These are phyloP conservation scores for Bergia sp. DNA, from an alignment of 92 coral and sea anemone species.

Conservation along the genomic window DNA sequence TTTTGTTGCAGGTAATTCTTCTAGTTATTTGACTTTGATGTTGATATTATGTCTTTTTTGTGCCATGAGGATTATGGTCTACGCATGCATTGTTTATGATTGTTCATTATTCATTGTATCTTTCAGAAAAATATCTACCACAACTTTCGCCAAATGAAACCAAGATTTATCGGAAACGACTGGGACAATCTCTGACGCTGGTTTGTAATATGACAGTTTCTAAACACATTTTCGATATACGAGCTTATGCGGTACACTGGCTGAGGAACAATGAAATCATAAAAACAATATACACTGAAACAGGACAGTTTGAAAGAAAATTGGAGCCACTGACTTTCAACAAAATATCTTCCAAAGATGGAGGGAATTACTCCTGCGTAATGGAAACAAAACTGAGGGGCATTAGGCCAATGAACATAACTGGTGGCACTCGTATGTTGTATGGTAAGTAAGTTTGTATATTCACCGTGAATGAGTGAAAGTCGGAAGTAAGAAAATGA, in stretches of 20 bases:
- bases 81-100: no score
- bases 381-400: constrained; percentile 20
- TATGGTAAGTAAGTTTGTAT: neutral
- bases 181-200: neutral
- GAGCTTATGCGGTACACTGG: constrained; percentile 4
- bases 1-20: no score
- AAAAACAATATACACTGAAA: neutral
- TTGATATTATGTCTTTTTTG: no score
- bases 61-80: no score
- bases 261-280: neutral
- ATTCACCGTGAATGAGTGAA: neutral
- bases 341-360: constrained; percentile 18
- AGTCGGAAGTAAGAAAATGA: neutral
- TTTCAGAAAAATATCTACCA: constrained; percentile 12
- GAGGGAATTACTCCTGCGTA: constrained; percentile 20
- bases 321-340: neutral
- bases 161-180: neutral
- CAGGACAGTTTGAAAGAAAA: constrained; percentile 11
- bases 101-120: no score
- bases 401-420: constrained; percentile 8
- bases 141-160: neutral
- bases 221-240: constrained; percentile 6
- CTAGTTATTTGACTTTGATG: no score
- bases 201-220: constrained; percentile 17
- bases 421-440: neutral